Evolutionary conservation across 1,140 invertebrate species (phyloP).

Genomic region (Oryctes rhinoceros): DNA sequence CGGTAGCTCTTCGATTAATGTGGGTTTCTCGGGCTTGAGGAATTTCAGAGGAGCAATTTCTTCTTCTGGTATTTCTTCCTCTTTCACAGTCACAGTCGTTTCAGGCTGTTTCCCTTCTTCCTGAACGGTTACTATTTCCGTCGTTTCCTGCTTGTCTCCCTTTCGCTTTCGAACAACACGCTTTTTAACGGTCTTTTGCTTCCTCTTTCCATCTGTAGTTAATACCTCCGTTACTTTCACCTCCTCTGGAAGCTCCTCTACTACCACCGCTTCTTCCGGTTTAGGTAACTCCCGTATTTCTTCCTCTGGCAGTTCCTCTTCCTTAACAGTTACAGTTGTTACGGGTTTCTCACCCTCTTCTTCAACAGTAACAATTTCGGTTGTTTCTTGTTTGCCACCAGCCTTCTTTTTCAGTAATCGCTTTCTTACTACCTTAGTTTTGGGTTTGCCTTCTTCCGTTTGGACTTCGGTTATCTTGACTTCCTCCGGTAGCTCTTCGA

Average conservation of each 20-base stretch:
- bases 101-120: slow-evolving; percentile 61
- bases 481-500: slow-evolving; percentile 52
- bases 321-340: slow-evolving; percentile 55
- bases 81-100: slow-evolving; percentile 51
- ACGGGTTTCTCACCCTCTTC: slow-evolving; percentile 59
- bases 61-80: slow-evolving; percentile 3
- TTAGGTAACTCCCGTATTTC: too few relatives aligned
- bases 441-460: too few relatives aligned
- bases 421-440: neutral
- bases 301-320: slow-evolving; percentile 59
- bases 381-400: slow-evolving; percentile 53
- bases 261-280: neutral
- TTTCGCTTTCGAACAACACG: slow-evolving; percentile 54
- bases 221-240: slow-evolving; percentile 59
- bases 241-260: slow-evolving; percentile 57
- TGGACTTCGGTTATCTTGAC: too few relatives aligned
- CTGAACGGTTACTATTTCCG: slow-evolving; percentile 59
- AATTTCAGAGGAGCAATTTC: too few relatives aligned
- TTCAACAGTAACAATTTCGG: slow-evolving; percentile 60
- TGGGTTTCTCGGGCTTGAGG: slow-evolving; percentile 43
- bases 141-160: slow-evolving; percentile 48
- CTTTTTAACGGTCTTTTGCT: slow-evolving; percentile 43
- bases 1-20: slow-evolving; percentile 43
- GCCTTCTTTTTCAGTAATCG: slow-evolving; percentile 47
- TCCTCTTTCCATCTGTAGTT: slow-evolving; percentile 59